Percentiles rank a stretch among this genome's conserved stretches.
These are phyloP conservation scores for Limonius californicus DNA, from an alignment of 1,140 invertebrate genomes.

Conservation along the genomic window DNA sequence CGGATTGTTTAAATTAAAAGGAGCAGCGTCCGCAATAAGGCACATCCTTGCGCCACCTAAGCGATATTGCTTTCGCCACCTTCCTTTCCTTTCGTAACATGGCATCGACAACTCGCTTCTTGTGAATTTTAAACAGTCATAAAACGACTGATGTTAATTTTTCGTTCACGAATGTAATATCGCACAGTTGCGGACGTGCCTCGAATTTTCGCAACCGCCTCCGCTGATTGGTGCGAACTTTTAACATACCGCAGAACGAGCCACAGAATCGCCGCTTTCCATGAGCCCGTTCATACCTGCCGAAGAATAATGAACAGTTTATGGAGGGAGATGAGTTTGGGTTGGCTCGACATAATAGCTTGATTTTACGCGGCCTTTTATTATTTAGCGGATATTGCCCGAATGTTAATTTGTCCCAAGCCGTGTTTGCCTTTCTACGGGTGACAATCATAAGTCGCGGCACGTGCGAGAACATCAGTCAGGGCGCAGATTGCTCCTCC, in stretches of 20 bases:
- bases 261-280: conserved; percentile 2
- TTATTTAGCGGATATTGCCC: conserved; percentile 5
- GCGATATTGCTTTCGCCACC: conserved; percentile 39
- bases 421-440: not conserved
- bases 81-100: conserved; percentile 20
- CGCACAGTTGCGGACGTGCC: conserved; percentile 36
- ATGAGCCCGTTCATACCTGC: conserved; percentile 6
- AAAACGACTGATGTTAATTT: conserved; percentile 47
- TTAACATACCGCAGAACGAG: conserved; percentile 11
- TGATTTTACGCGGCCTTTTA: conserved; percentile 4
- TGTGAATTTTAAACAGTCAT: conserved; percentile 47
- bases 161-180: conserved; percentile 44
- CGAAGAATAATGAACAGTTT: conserved; percentile 6
- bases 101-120: conserved; percentile 34
- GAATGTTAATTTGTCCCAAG: conserved; percentile 17
- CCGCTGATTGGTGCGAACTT: conserved; percentile 15
- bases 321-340: not conserved
- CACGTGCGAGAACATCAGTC: conserved; percentile 22
- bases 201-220: conserved; percentile 24
- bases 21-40: conserved; percentile 15
- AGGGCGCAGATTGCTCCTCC: conserved; percentile 19
- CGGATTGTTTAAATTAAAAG: conserved; percentile 34
- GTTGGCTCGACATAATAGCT: conserved; percentile 6
- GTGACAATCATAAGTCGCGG: conserved; percentile 26
- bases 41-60: conserved; percentile 22